Base-by-base conservation (phyloP, 1,140 invertebrate species). In the Halictus rubicundus region DNA sequence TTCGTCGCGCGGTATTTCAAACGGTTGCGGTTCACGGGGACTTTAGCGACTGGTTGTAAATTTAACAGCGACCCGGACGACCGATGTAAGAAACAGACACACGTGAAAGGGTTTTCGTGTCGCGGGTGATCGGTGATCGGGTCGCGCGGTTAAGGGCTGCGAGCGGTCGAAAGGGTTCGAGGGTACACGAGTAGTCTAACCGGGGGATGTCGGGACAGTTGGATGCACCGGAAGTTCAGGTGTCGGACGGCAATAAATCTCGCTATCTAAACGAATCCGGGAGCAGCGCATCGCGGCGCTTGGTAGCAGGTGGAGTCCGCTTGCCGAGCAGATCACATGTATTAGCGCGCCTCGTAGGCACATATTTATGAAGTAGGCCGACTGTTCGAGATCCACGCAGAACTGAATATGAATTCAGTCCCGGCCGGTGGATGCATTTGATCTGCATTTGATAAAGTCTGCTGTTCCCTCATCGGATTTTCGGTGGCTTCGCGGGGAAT, bases 231-330 rank as follows among this genome's bases (percentile, higher is more conserved):
- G 69, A 86, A 86, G 81, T 86, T 83, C 64, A 68, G 12, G 46
- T 65, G 73, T 70, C 69, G 73, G 77, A 57, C 71, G 75, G 54
- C 76, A 80, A 83, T 83, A 83, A 87, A 87, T 86, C 84, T 83
- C 80, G 80, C 86, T 87, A 87, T 82, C 83, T 66, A 52, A 74
- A 66, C 66, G 63, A 85, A 85, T 68, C 54, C 73, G 7, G 60
- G 80, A 27, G 72, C 73, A 83, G 77, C 69, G 73, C 49, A 81
- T 77, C 52, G 68, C n/a, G 32, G 71, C 49, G 4, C 69, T 84
- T 57, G 23, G 60, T 80, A 66, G 42, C 42, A 46, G 42, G 21
- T 25, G 73, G 70, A 84, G 60, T 86, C 68, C 37, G 64, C 54
- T n/a, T 57, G 37, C 46, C 64, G 64, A 61, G 25, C 54, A 64